Base-by-base conservation (phyloP, 2,113 vertebrate species). In the Oncorhynchus nerka region DNA sequence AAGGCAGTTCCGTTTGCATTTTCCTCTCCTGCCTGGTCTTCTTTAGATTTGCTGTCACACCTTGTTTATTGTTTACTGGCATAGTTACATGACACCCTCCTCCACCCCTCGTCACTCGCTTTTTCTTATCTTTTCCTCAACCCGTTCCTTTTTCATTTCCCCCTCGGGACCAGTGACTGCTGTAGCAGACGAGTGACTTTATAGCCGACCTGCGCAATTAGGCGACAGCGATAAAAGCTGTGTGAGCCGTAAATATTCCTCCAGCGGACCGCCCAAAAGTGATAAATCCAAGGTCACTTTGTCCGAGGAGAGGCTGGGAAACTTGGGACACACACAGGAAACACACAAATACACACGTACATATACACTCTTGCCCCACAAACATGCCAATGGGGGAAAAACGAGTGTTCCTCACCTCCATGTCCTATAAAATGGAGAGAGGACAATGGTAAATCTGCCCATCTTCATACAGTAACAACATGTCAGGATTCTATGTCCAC, bases 251-350 rank as follows among this genome's bases (percentile, higher is more conserved):
- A 88, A 86, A 89, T 88, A 89, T 82, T 81, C 82, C 77, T 73
- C 66, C 32, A 8, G 30, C 32, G 6, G 28, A 34, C 76, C 51
- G 62, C 62, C 19, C 73, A 39, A 66, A 34, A 45, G 67, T 51
- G 20, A 79, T 88, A 88, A 86, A 88, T 84, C 83, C 88, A 89
- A 89, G 88, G 88, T 86, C 86, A 88, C 88, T 86, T 85, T 89
- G 80, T 16, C 13, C 12, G 32, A 68, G 32, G 28, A 6, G 30
- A 39, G 4, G 66, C 66, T 20, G 26, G 28, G 28, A 69, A 45
- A 65, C 78, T 77, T 28, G 4, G 76, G 30, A 78, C 65, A 64
- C 65, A 66, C 32, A 16, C 75, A 48, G n/a, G 32, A 5, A 71
- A 59, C 8, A 11, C 39, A 34, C 73, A 75, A 30, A 76, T 34